Base-by-base conservation (phyloP, 2,113 vertebrate genomes). In the Echinops telfairi region DNA sequence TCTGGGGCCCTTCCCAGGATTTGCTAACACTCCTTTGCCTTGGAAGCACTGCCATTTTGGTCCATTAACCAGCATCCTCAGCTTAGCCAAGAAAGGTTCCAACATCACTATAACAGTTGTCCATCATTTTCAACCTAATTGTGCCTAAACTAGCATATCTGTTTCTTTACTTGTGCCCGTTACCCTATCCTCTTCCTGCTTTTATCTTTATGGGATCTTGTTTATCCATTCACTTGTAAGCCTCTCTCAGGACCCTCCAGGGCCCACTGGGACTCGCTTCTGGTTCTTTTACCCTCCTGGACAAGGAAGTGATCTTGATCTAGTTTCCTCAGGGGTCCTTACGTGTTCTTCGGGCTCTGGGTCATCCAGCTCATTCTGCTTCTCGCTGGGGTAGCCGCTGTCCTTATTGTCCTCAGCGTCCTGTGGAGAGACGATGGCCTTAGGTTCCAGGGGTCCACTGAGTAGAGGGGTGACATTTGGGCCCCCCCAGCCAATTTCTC, bases 361-460 rank as follows among this genome's bases (percentile, higher is more conserved):
- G 29, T 98, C 97, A 70, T 99, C 99, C 12, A 98, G 97, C 29
- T 99, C 99, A 81, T 99, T 99, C 95, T 99, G 98, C 96, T 97
- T 99, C 98, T 99, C 99, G 91, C 99, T 99, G 83, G 99, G 99
- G 95, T 98, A 99, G 15, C 99, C 99, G 10, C 99, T 99, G 97
- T 99, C 99, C 27, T 99, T 99, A n/a, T 99, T 98, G 58, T 98
- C 99, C 92, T 99, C 99, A 27, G 98, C 98, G 58, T 99, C 99
- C 99, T 99, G 87, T 4, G 73, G 60, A 94, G 22, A 88, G 47
- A 94, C 83, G 82, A 80, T 4, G 33, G 33, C 22, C 33, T 25
- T 29, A 77, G 22, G 71, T 82, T 62, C 70, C 38, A 85, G 89
- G 3, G 68, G 58, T 58, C 36, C 68, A 83, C 83, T 25, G 58